Base-by-base conservation (phyloP, 2,113 vertebrate genomes). In the Pollimyrus isidori region DNA sequence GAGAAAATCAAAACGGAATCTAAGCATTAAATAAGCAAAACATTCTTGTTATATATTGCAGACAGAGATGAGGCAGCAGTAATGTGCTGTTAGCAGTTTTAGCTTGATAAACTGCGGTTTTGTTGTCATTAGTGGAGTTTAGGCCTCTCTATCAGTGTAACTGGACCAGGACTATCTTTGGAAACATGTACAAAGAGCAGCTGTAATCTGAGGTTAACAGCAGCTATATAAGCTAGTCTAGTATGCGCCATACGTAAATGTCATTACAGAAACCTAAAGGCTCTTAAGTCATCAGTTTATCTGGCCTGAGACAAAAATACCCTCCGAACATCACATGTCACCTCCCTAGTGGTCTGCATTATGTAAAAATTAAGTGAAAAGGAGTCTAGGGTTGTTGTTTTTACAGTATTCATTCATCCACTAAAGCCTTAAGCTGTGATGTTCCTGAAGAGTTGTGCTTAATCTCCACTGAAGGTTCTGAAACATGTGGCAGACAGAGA, bases 401-500 rank as follows among this genome's bases (percentile, higher is more conserved):
- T 82, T 82, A 45, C 48, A 35, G 45, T 73, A 39, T 69, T 69
- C 62, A 69, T 69, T 69, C n/a, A 21, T 48, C 11, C 19, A 42
- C 2, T 88, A 42, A 69, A 45, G 39, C 35, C 17, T 88, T 26
- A 21, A 26, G 39, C 30, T 48, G 80, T 52, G 46, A 7, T 56
- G 10, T 35, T 58, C 65, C n/a, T 69, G 26, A 13, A 69, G 10
- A 69, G n/a, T 13, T 30, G 62, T 69, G 62, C 62, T 30, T 50
- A 88, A 76, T 80, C 65, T 88, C 87, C 19, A 48, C 46, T 76
- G 26, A 88, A 88, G 87, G 30, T 52, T 35, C 69, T 50, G 50
- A 49, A 88, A 52, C 65, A 69, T 65, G 87, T 52, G 46, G 87
- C 62, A 76, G 65, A 15, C 3, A 30, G 46, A 88, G 65, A 88